Base-by-base conservation (phyloP, 2,797 vertebrate species). In the Pseudochirops cupreus region DNA sequence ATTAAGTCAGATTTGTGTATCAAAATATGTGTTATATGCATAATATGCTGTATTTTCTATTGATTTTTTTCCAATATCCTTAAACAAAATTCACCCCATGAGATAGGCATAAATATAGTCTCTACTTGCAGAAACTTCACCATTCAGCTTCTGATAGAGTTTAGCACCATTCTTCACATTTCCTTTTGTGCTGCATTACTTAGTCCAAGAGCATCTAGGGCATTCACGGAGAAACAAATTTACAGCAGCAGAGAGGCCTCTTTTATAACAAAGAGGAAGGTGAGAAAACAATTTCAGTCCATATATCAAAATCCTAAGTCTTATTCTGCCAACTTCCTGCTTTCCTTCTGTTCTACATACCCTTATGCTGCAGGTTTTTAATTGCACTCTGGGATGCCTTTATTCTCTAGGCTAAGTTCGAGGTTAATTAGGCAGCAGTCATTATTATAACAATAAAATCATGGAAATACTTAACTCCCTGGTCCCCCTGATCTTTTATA, bases 1-100 rank as follows among this genome's bases (percentile, higher is more conserved):
- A 82, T 82, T 82, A 82, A 82, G 46, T 46, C 21, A 91, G 55
- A 74, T 82, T 93, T 94, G 21, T 56, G 82, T 46, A 55, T 31
- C 1, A 39, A 56, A 96, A 93, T 56, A 21, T 0, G 46, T 97
- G 95, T 29, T 96, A 93, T 52, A 4, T 0, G 52, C 5, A 53
- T 96, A 95, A 91, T 94, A 92, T 94, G 13, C 26, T 90, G 56
- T 74, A 90, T 92, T 92, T 93, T 59, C 93, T 95, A 96, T 57
- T 53, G 54, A 96, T 96, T 96, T 97, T 91, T 90, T 96, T 94
- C n/a, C n/a, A 95, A 57, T 93, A 87, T 94, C 67, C 91, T 92
- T 97, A 56, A 95, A 91, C 96, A 94, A 97, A 90, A 90, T 59
- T 7, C 31, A 89, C 56, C 18, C 92, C 53, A 96, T 11, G 82